Conservation (phyloP, 2,888 invertebrate genomes). For the Callinectes sapidus region DNA sequence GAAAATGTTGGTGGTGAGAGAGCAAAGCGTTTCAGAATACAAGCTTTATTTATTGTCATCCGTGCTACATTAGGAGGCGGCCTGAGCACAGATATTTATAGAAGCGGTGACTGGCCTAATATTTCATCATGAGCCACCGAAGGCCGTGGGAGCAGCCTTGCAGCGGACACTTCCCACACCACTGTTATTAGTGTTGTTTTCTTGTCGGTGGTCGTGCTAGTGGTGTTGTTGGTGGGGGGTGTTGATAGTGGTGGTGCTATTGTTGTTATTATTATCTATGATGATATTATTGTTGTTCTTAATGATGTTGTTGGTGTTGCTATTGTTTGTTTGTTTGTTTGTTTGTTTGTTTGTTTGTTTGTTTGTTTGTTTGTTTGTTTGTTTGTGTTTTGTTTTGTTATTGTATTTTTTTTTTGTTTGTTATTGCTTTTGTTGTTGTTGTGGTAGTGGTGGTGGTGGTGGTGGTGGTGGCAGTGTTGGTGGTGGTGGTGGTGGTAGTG, state of each 20-base stretch:
- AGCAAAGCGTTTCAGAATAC: too few relatives aligned
- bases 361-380: neutral
- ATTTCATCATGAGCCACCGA: neutral
- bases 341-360: neutral
- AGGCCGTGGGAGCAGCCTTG: constrained; percentile 20
- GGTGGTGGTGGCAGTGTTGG: too few relatives aligned
- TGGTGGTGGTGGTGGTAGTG: too few relatives aligned
- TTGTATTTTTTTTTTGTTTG: too few relatives aligned
- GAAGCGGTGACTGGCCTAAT: constrained; percentile 6
- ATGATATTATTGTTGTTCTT: too few relatives aligned
- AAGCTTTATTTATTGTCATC: constrained; percentile 6
- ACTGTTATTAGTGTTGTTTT: neutral
- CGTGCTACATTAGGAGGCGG: neutral
- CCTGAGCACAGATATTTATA: neutral
- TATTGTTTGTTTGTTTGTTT: neutral
- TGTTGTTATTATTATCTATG: too few relatives aligned
- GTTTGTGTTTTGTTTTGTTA: neutral
- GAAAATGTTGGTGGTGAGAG: too few relatives aligned
- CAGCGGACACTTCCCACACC: neutral
- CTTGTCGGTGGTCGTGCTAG: neutral
- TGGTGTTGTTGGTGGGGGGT: too few relatives aligned
- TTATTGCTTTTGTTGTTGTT: too few relatives aligned
- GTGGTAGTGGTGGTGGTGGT: too few relatives aligned
- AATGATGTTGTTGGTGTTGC: too few relatives aligned
- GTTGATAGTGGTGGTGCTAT: too few relatives aligned